Percentiles rank a stretch among this genome's conserved stretches.
Evolutionary conservation across 2,113 vertebrate species (phyloP).

Genomic region (Toxostoma redivivum): DNA sequence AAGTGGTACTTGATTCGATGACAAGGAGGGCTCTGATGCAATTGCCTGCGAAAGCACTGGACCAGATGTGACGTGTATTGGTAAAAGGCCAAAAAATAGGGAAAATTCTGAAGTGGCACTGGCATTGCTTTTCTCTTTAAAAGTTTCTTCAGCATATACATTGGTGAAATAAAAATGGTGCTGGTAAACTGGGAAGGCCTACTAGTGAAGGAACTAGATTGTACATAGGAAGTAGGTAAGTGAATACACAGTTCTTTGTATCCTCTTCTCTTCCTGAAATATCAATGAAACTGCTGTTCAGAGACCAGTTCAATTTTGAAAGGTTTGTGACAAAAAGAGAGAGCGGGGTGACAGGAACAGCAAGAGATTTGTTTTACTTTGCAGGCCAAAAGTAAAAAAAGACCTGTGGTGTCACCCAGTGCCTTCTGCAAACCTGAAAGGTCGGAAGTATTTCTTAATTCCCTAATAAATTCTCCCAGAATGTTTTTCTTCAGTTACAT

Average conservation of each 20-base stretch:
- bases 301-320: not conserved
- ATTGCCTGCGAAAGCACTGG: not conserved
- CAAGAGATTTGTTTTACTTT: not conserved
- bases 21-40: not conserved
- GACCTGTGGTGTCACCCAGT: not conserved
- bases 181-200: not conserved
- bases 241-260: not conserved
- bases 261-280: not conserved
- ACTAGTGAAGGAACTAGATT: not conserved
- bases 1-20: not conserved
- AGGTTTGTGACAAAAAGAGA: not conserved
- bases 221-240: not conserved
- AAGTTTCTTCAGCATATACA: not conserved
- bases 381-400: not conserved
- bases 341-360: not conserved
- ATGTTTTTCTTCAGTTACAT: not conserved
- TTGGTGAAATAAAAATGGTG: not conserved
- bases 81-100: not conserved
- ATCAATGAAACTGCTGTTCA: not conserved
- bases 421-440: not conserved
- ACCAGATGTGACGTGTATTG: not conserved
- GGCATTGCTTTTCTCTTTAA: not conserved
- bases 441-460: not conserved
- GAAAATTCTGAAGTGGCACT: not conserved
- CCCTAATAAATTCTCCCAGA: not conserved